Evolutionary conservation across 2,888 invertebrate species (phyloP).

Genomic region (Tetragonisca angustula): DNA sequence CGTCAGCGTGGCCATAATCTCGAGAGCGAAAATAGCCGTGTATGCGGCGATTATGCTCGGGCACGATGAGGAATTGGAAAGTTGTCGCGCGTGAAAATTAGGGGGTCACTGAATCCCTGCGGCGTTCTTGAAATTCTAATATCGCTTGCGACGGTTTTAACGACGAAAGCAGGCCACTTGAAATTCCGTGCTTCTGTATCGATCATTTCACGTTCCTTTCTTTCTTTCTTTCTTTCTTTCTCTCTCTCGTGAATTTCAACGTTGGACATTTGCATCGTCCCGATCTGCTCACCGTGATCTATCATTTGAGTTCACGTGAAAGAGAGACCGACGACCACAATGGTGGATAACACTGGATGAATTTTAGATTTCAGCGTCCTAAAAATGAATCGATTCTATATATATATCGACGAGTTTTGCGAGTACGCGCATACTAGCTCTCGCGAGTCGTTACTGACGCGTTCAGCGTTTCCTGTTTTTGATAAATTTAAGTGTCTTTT

Average conservation of each 20-base stretch:
- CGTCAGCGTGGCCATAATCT: background rate
- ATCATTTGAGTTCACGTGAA: conserved; percentile 10
- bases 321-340: background rate
- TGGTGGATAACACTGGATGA: too few species aligned
- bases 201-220: background rate
- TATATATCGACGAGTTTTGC: background rate
- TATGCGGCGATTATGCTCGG: background rate
- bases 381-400: conserved; percentile 1
- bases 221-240: too few species aligned
- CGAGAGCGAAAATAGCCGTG: background rate
- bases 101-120: conserved; percentile 57
- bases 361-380: background rate
- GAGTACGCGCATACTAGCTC: background rate
- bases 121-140: conserved; percentile 56
- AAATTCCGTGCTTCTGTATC: conserved; percentile 28
- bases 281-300: conserved; percentile 28
- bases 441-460: background rate
- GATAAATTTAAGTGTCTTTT: background rate
- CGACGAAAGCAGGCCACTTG: conserved; percentile 35
- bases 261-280: conserved; percentile 17
- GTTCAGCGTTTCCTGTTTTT: background rate
- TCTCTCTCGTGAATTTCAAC: background rate
- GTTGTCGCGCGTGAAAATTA: conserved; percentile 41
- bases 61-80: conserved; percentile 44
- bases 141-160: conserved; percentile 16